phyloP scores from a whole-genome alignment of 2,888 invertebrate genomes.

The Drosophila antonietae region DNA sequence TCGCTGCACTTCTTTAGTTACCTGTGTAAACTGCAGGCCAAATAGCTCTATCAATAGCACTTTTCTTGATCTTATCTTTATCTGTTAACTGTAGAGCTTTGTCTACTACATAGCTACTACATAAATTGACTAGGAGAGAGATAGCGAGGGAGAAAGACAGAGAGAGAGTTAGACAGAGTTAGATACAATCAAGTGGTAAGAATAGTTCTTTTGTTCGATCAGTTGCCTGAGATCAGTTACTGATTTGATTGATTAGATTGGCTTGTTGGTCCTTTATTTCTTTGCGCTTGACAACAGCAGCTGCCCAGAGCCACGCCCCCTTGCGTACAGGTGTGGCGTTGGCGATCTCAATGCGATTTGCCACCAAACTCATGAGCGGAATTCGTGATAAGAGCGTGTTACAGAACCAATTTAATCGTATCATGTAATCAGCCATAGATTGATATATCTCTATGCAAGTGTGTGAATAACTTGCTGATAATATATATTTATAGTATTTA shows the following conservation, averaged over 20 bases:
- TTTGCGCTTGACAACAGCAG: background rate
- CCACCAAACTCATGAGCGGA: slow-evolving; percentile 9
- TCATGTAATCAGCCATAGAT: slow-evolving; percentile 30
- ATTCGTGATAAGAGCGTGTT: slow-evolving; percentile 34
- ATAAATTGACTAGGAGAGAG: background rate
- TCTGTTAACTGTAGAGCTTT: slow-evolving; percentile 13
- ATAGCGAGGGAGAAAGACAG: too few species aligned
- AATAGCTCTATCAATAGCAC: background rate
- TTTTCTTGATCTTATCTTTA: slow-evolving; percentile 23
- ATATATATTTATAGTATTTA: background rate
- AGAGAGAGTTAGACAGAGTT: too few species aligned
- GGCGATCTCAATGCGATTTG: slow-evolving; percentile 20
- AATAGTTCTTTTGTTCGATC: background rate
- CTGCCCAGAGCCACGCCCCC: background rate
- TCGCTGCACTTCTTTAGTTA: background rate
- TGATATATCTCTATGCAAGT: slow-evolving; percentile 3
- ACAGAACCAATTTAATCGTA: slow-evolving; percentile 13
- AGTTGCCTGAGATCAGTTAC: background rate
- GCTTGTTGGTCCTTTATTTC: slow-evolving; percentile 14
- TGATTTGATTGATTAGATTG: slow-evolving; percentile 65
- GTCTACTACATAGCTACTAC: slow-evolving; percentile 5
- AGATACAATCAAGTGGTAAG: slow-evolving; percentile 19
- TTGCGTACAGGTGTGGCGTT: slow-evolving; percentile 19
- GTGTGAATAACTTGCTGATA: slow-evolving; percentile 4
- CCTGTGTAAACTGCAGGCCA: background rate